Base-by-base conservation (phyloP, 2,113 vertebrate species). In the Actenoides lindsayi region DNA sequence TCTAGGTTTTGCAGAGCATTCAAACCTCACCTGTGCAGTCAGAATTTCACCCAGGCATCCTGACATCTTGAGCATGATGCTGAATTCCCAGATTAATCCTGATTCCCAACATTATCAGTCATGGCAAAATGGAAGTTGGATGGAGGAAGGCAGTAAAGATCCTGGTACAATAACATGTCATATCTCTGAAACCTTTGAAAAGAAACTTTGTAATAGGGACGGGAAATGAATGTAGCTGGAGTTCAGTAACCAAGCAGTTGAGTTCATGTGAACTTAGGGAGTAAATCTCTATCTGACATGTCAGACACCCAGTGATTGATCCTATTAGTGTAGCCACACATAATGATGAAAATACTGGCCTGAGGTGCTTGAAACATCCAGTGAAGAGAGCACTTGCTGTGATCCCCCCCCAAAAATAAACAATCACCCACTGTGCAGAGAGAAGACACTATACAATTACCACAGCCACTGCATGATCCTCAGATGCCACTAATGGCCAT, bases 401-500 rank as follows among this genome's bases (percentile, higher is more conserved):
- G 51, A 28, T 67, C n/a, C 46, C 88, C 76, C 46, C 88, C 73
- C 71, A 44, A 85, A 71, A 87, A 31, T 63, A 70, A 63, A 12
- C 31, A 46, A 17, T 35, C 53, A 59, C 51, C 54, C 6, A 11
- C 9, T 0, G 75, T 1, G 10, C 19, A 33, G 31, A 68, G 27
- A 57, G 83, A 44, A 50, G 63, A 27, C 19, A 5, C 65, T 33
- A 23, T 17, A 48, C 67, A 73, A 18, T 69, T 56, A 27, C 25
- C 59, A 10, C 42, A 68, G 35, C 48, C 35, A 11, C 53, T 3
- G 1, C 17, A 1, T 0, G 2, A 46, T 31, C 78, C 71, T 28
- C 4, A 6, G n/a, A 2, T 59, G 53, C 37, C 18, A 6, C 70
- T 75, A 4, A 67, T 23, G 78, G 60, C 51, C 16, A 0, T 1